phyloP scores from a whole-genome alignment of 2,797 vertebrate genomes.

The Poliocrania exsul region DNA sequence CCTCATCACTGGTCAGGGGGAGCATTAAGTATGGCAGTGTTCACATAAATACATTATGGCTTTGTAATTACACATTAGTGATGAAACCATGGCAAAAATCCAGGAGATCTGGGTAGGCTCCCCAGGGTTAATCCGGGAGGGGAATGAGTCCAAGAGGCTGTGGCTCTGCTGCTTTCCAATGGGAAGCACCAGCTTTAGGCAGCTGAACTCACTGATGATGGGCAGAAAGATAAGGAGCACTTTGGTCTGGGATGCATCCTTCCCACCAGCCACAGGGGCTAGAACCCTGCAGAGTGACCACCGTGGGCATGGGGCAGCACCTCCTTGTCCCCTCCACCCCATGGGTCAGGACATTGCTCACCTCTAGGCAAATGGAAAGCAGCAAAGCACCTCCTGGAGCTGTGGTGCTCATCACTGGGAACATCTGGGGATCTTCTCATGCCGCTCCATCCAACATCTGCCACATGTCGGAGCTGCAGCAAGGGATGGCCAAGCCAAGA shows the following conservation, averaged over 20 bases:
- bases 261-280: accelerated
- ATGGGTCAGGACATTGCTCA: accelerated
- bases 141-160: neutral
- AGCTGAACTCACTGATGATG: neutral
- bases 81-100: neutral
- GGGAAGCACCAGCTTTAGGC: neutral
- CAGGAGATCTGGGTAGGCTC: neutral
- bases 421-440: neutral
- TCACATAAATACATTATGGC: neutral
- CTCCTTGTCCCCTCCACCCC: neutral
- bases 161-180: neutral
- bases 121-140: neutral
- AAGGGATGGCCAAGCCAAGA: neutral
- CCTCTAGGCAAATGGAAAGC: neutral
- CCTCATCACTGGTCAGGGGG: neutral
- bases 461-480: accelerated
- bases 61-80: neutral
- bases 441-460: neutral
- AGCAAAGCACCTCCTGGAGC: accelerated
- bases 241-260: neutral
- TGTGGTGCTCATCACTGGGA: accelerated
- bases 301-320: neutral
- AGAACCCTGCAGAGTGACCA: neutral
- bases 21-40: neutral
- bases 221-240: neutral